phyloP scores from a whole-genome alignment of 2,888 invertebrate genomes.

The Hirtodrosophila histrioides region DNA sequence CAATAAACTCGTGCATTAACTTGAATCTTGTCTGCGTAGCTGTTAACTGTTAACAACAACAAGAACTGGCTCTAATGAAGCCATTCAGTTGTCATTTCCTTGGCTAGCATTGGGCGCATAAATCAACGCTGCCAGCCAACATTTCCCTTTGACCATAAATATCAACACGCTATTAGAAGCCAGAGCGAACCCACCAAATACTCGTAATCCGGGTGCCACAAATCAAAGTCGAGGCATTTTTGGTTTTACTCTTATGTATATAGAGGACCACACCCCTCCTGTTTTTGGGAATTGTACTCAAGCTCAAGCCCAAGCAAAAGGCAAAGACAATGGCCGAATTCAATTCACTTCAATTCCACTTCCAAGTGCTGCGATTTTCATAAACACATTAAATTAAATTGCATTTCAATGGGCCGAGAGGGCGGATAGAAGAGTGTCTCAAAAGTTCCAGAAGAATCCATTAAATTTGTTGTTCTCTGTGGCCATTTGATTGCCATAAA shows the following conservation, averaged over 20 bases:
- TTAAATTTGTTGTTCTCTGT: conserved; percentile 32
- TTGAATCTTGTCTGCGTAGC: conserved; percentile 20
- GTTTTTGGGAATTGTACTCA: too few relatives aligned
- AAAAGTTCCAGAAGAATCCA: conserved; percentile 60
- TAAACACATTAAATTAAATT: conserved; percentile 83
- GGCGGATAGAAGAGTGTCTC: conserved; percentile 29
- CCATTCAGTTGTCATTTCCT: conserved; percentile 78
- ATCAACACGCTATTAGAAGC: conserved; percentile 46
- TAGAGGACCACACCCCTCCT: too few relatives aligned
- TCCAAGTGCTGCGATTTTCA: conserved; percentile 74
- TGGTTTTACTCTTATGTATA: too few relatives aligned
- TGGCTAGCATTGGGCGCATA: conserved; percentile 53
- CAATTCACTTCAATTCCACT: conserved; percentile 40
- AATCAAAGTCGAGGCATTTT: conserved; percentile 42
- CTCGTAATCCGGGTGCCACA: conserved; percentile 31
- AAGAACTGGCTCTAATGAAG: conserved; percentile 66
- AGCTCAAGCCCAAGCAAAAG: too few relatives aligned
- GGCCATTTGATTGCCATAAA: conserved; percentile 32
- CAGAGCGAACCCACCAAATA: background rate
- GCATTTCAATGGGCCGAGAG: conserved; percentile 68
- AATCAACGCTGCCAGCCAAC: conserved; percentile 59
- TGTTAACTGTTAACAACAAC: background rate
- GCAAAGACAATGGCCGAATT: conserved; percentile 61
- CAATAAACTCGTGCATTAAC: conserved; percentile 66
- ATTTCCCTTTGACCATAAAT: conserved; percentile 62